Base-by-base conservation (phyloP, 1,140 invertebrate genomes). In the Nebria ingens region DNA sequence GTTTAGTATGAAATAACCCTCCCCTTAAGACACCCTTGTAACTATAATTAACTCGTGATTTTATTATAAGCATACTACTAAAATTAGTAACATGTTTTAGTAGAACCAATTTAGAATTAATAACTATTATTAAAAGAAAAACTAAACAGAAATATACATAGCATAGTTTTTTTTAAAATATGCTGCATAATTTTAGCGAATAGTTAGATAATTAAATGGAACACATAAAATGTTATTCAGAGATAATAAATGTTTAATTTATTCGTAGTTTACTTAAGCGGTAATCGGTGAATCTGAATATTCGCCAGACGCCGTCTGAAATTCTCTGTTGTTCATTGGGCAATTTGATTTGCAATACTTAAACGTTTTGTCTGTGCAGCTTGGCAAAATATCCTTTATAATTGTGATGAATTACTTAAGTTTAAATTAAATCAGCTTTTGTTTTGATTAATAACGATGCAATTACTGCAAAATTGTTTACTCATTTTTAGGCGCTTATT, bases 31-130 rank as follows among this genome's bases (percentile, higher is more conserved):
- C n/a, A n/a, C n/a, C n/a, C n/a, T n/a, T n/a, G n/a, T 45, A 45
- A 11, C 17, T 11, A 45, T 11, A 11, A 45, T 45, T 45, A 45
- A 45, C 40, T 45, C 40, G 40, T 45, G 40, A 45, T 45, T 45
- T 45, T 45, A 45, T 45, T 45, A 45, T 45, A 45, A 45, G 40
- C 17, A 45, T 45, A 45, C 6, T 12, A 17, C 17, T 45, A 45
- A 45, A 45, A 45, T 17, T 45, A 45, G 40, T 11, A 45, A 45
- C 17, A 45, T 45, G 6, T 11, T 45, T 45, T 45, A 11, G 40
- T 11, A 45, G 3, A 4, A 9, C 15, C 17, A 45, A 17, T 12
- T 17, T 4, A 45, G 15, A 45, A 11, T 12, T n/a, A n/a, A n/a
- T n/a, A n/a, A n/a, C n/a, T n/a, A n/a, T n/a, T n/a, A n/a, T n/a